Conservation (phyloP, 2,797 vertebrate genomes). For the Anolis apletophallus region DNA sequence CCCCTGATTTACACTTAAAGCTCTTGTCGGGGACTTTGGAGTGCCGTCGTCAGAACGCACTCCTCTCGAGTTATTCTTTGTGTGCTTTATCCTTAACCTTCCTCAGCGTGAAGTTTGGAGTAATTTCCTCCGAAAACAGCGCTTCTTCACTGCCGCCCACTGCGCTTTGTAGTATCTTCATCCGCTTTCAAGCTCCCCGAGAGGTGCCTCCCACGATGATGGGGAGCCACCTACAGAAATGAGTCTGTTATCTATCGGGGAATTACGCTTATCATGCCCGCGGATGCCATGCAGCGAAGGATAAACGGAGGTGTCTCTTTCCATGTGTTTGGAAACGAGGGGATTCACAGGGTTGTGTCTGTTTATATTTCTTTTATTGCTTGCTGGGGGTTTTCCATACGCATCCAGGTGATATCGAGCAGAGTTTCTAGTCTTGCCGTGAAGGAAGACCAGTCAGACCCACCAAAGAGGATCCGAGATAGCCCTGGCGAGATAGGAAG, state of each 20-base stretch:
- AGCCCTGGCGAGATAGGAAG: too few species aligned
- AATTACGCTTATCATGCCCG: conserved; percentile 43
- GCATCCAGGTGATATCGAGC: too few species aligned
- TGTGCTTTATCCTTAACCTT: neutral
- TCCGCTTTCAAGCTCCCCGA: conserved; percentile 41
- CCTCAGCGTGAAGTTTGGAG: neutral
- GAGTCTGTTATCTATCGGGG: neutral
- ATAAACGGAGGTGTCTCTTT: neutral
- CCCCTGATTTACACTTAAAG: too few species aligned
- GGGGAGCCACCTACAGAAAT: conserved; percentile 50
- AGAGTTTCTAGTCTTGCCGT: too few species aligned
- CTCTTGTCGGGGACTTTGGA: too few species aligned
- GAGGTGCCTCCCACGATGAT: neutral
- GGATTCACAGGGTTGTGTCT: too few species aligned
- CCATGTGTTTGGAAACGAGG: too few species aligned
- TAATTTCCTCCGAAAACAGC: neutral
- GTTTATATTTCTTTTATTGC: too few species aligned
- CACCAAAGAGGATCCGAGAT: too few species aligned
- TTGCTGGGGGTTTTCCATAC: too few species aligned
- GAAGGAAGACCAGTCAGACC: too few species aligned
- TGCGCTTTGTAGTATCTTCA: neutral
- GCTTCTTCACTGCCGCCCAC: neutral
- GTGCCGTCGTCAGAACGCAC: neutral
- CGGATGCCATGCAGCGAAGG: conserved; percentile 33
- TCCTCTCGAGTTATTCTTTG: neutral